Base-by-base conservation (phyloP, 2,113 vertebrate species). In the Macroglossus sobrinus region DNA sequence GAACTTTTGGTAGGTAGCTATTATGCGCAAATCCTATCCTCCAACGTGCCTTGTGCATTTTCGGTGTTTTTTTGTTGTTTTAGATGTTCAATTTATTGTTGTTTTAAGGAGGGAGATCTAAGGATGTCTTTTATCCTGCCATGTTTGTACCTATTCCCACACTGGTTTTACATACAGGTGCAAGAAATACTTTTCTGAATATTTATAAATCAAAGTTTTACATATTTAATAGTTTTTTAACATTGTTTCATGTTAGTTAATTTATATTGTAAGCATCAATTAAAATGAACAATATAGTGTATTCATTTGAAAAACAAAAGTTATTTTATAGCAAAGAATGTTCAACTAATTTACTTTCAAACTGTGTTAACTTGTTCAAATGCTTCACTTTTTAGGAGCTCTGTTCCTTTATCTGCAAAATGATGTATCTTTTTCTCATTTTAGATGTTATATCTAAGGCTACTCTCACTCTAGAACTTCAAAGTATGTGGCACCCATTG, bases 321-420 rank as follows among this genome's bases (percentile, higher is more conserved):
- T 69, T 91, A 81, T 66, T 87, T 95, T 81, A 76, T 88, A 84
- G n/a, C 38, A 93, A 91, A 91, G 30, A 91, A 40, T 71, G 30
- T 81, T 82, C 19, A 87, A 21, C 18, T 38, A 71, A 40, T 76
- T 78, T 91, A 63, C 76, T 24, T 90, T 57, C 43, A 80, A 89
- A 89, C 1, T 71, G 14, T 59, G 38, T 66, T 45, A 50, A 74
- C 38, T 69, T 89, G 13, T 33, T 66, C 22, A 74, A 26, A 15
- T 72, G 21, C 16, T 72, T 92, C 28, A 33, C 14, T 38, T 55
- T 33, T 74, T 22, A 38, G 71, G 33, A 14, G 0, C 28, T 53
- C 5, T 8, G 40, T 84, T 64, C 16, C 33, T 21, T 89, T 22
- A 68, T 66, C 13, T 66, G n/a, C 72, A 80, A 89, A 79, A 43